Evolutionary conservation across 2,113 vertebrate genomes (phyloP), one percentile per base, ranked within the genome.

Genomic region (Aptenodytes forsteri): DNA sequence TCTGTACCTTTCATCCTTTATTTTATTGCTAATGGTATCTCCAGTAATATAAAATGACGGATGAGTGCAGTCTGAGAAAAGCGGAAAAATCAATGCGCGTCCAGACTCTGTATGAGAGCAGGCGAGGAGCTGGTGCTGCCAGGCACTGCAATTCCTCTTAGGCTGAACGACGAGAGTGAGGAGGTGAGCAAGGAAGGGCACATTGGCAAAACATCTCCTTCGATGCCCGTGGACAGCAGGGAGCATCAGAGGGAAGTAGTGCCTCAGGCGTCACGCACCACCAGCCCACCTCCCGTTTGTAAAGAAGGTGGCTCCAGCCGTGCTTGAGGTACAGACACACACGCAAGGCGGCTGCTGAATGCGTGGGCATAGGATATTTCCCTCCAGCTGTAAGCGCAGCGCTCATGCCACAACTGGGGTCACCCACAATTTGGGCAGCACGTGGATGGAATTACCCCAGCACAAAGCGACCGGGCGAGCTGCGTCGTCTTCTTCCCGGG

Each of bases 21-120:
- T 97, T 97, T 98, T 97, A 98, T 97, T 98, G 97, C 97, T 98
- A 98, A 98, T 98, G 97, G 97, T 97, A 97, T 97, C 98, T 97
- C 84, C 90, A 98, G 97, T 98, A 98, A 98, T 98, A 98, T 97
- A 98, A 98, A 98, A 98, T 98, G 98, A 98, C 27, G 36, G 97
- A 98, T 98, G 98, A 98, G 81, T 75, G 62, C 80, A 96, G 97
- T 95, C 95, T 95, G 95, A 96, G 87, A 95, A 98, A 97, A 97
- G 96, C 19, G 36, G 93, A 97, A 98, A 98, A 98, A 98, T 98
- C 98, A 96, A 98, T 98, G 98, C 29, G 15, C 2, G 9, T 92
- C 97, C 97, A 97, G 98, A 97, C 96, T 97, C 95, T 29, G 17
- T 77, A 93, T 49, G 93, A 92, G 93, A 97, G 95, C n/a, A 47